Evolutionary conservation across 2,888 invertebrate genomes (phyloP), one percentile per base, ranked within the genome.

Genomic region (Matsumyia berberina): DNA sequence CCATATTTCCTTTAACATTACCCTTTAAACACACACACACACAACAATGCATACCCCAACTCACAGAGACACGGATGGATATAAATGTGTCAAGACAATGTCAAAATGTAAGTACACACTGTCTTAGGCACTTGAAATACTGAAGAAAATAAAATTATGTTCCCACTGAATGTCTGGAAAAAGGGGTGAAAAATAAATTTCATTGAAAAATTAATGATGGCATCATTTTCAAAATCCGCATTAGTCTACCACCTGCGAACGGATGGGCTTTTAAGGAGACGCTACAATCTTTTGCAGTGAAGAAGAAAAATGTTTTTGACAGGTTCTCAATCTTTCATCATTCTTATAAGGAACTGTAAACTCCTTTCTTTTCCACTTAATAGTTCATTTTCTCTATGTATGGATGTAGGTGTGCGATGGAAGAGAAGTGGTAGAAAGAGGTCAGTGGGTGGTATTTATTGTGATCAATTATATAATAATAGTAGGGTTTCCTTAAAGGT

Each of bases 81-180:
- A 66, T 39, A 57, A 66, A 57, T 66, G 49, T 58, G 74, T 74
- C 66, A 74, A 74, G 57, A 57, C 24, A 58, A 58, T 58, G 37
- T 60, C 42, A 24, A 15, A n/a, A 60, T 42, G 42, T 60, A 42
- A 12, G 60, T 39, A 58, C 24, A 24, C 24, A 24, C 24, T 39
- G 58, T 39, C 31, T 66, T 46, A 76, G 33, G 15, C 64, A n/a
- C 49, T 57, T 49, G 46, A 64, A 35, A 49, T 31, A 57, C 39
- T 58, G 31, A 46, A 60, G 42, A 42, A 29, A 60, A 12, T 17
- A 44, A 44, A 44, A 44, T 12, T 44, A 15, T 2, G 1, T 17
- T 8, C 44, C 12, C 17, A 8, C 44, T 17, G 9, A 44, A 17
- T 8, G 17, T 17, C 17, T 44, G 1, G 15, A 42, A 24, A 24